phyloP scores from a whole-genome alignment of 2,113 vertebrate genomes.

The Prunella himalayana region DNA sequence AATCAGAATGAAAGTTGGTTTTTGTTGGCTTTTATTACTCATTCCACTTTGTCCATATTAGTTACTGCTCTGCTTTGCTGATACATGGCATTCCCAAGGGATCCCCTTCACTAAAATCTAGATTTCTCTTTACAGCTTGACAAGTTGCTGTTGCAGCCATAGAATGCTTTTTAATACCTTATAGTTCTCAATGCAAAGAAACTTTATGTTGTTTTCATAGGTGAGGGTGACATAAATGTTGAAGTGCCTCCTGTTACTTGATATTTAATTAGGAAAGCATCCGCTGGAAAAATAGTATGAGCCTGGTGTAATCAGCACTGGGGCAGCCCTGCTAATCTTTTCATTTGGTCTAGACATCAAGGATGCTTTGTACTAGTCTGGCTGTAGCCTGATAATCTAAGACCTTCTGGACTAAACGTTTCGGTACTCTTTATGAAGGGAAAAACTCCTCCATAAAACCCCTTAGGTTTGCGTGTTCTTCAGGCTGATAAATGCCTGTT shows the following conservation, averaged over 20 bases:
- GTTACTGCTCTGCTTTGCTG: neutral
- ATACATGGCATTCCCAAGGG: neutral
- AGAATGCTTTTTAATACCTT: neutral
- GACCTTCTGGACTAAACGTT: slow-evolving; percentile 5
- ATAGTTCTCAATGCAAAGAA: neutral
- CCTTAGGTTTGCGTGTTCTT: neutral
- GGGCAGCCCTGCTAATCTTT: slow-evolving; percentile 37
- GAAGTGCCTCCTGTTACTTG: slow-evolving; percentile 11
- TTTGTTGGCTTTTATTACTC: slow-evolving; percentile 26
- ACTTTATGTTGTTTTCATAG: neutral
- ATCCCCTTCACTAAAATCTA: neutral
- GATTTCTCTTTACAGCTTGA: neutral
- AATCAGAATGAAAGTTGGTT: neutral
- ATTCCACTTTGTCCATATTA: slow-evolving; percentile 12
- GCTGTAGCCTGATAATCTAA: neutral
- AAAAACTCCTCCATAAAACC: neutral
- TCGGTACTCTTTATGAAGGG: neutral
- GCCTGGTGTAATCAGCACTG: neutral
- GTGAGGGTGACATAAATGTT: slow-evolving; percentile 20
- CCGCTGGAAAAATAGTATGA: neutral
- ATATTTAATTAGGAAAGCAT: slow-evolving; percentile 51
- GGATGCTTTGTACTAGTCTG: slow-evolving; percentile 46
- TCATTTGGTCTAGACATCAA: slow-evolving; percentile 36
- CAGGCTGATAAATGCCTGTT: neutral
- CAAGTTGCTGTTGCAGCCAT: neutral